These are phyloP conservation scores for Centropus bengalensis DNA, from an alignment of 2,113 vertebrate species.

Conservation along the genomic window DNA sequence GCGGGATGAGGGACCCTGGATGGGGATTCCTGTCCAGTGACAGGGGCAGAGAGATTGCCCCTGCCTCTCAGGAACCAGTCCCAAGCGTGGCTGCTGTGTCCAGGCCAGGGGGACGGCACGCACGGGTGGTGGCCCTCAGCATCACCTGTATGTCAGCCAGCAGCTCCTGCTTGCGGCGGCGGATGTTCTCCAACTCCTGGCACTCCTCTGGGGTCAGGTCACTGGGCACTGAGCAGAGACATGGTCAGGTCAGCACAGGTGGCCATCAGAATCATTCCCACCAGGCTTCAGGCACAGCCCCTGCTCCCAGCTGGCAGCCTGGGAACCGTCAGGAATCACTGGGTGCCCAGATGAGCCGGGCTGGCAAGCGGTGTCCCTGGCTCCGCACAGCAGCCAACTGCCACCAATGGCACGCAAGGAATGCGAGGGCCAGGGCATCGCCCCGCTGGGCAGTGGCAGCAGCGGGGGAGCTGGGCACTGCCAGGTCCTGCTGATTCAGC, in stretches of 20 bases:
- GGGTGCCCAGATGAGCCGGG: background rate
- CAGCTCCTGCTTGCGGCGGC: slow-evolving; percentile 95
- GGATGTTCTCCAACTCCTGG: slow-evolving; percentile 95
- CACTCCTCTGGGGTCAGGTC: slow-evolving; percentile 95
- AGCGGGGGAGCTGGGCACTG: background rate
- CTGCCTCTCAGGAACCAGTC: background rate
- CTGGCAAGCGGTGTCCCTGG: fast-evolving
- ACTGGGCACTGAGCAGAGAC: slow-evolving; percentile 83
- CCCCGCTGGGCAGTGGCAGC: background rate
- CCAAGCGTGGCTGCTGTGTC: too few relatives aligned
- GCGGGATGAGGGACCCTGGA: background rate
- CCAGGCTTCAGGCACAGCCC: background rate
- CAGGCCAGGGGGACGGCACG: background rate
- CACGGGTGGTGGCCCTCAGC: background rate
- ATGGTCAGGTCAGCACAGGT: fast-evolving
- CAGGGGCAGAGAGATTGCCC: background rate
- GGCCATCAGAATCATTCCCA: background rate
- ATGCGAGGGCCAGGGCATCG: background rate
- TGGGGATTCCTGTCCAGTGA: background rate
- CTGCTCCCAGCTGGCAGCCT: background rate
- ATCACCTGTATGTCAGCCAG: slow-evolving; percentile 96
- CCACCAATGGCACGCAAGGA: background rate
- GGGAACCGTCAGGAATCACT: fast-evolving
- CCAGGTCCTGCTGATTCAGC: background rate
- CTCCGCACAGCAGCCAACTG: background rate